Evolutionary conservation across 2,113 vertebrate genomes (phyloP).

Genomic region (Theristicus caerulescens): DNA sequence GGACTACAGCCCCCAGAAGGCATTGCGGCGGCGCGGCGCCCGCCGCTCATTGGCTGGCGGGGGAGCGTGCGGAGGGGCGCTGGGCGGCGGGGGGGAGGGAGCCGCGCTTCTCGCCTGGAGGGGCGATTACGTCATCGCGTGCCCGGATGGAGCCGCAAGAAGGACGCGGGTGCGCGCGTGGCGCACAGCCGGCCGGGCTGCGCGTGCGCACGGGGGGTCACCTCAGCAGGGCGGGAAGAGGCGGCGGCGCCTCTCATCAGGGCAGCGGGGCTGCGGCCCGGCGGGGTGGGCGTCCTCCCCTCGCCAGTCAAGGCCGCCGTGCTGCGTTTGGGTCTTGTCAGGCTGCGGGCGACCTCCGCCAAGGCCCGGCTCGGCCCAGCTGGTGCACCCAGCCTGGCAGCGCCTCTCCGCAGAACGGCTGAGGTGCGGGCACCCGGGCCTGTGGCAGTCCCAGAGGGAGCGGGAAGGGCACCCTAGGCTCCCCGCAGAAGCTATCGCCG

Average conservation of each 20-base stretch:
- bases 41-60: neutral
- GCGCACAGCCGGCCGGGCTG: fast-evolving
- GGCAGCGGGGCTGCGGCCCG: no score
- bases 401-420: fast-evolving
- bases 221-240: neutral
- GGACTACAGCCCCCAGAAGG: conserved; percentile 10
- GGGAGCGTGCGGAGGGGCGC: neutral
- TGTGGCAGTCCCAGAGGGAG: neutral
- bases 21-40: neutral
- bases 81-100: no score
- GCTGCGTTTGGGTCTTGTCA: no score
- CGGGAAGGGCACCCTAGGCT: fast-evolving
- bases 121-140: neutral
- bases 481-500: fast-evolving
- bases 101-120: no score
- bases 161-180: neutral
- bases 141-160: neutral
- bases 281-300: no score
- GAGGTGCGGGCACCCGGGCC: neutral
- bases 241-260: fast-evolving
- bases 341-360: fast-evolving
- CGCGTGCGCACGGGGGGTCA: fast-evolving
- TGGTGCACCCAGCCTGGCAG: no score
- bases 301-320: no score
- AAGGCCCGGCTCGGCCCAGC: neutral